A percentile compares a stretch with the other conserved stretches of the same genome.
Conservation (phyloP, 2,888 invertebrate genomes). For the Xylota segnis region DNA sequence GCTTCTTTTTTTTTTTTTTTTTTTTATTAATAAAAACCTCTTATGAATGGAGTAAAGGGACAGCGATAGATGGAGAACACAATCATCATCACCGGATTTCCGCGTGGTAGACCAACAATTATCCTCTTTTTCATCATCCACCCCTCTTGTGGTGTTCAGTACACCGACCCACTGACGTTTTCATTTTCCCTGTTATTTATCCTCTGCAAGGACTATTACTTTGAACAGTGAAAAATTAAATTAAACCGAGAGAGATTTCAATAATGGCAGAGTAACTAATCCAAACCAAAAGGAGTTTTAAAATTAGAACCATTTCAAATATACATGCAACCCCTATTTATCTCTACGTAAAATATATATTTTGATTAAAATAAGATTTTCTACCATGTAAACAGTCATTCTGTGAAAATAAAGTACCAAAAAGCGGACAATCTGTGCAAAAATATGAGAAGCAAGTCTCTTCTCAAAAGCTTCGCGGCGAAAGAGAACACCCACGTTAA, state of each 20-base stretch:
- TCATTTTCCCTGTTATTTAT: conserved; percentile 40
- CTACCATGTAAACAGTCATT: conserved; percentile 10
- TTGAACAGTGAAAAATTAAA: conserved; percentile 33
- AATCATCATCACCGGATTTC: conserved; percentile 61
- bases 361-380: conserved; percentile 44
- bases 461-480: conserved; percentile 19
- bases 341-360: conserved; percentile 6
- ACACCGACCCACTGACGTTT: conserved; percentile 8
- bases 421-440: not conserved
- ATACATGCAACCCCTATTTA: not conserved
- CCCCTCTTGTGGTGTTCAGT: conserved; percentile 28
- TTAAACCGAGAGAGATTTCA: conserved; percentile 39
- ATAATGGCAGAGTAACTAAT: conserved; percentile 48
- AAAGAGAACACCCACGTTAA: conserved; percentile 14
- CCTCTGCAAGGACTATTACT: conserved; percentile 31
- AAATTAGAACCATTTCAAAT: conserved; percentile 47
- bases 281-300: conserved; percentile 22
- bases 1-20: not conserved
- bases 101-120: conserved; percentile 56
- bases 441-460: not conserved
- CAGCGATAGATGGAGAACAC: conserved; percentile 19
- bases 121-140: conserved; percentile 24
- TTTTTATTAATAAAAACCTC: conserved; percentile 4
- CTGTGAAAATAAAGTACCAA: not conserved
- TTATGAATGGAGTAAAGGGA: conserved; percentile 4